These are phyloP conservation scores for Callipepla squamata DNA, from an alignment of 2,113 vertebrate genomes.

Conservation along the genomic window DNA sequence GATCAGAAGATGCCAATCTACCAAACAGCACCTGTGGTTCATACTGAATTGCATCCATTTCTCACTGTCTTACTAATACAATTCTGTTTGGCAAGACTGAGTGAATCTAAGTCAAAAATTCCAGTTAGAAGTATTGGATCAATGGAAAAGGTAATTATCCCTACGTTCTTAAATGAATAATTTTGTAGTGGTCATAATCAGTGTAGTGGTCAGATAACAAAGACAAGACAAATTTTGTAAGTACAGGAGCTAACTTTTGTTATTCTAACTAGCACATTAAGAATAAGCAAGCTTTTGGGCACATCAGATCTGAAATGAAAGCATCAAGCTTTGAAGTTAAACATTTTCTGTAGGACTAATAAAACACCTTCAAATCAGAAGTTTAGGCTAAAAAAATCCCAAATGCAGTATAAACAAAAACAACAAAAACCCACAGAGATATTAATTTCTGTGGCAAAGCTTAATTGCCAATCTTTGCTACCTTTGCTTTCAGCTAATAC, in stretches of 20 bases:
- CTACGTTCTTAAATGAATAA: background rate
- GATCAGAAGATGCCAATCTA: background rate
- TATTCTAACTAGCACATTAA: background rate
- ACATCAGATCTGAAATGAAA: background rate
- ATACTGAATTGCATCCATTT: background rate
- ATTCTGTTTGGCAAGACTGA: background rate
- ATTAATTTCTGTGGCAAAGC: background rate
- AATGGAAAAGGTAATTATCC: background rate
- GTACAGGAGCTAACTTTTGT: background rate
- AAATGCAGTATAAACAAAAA: background rate
- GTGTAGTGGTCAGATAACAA: background rate
- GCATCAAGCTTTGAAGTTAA: background rate
- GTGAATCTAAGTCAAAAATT: background rate
- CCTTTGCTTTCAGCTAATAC: background rate
- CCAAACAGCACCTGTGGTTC: background rate
- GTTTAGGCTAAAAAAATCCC: background rate
- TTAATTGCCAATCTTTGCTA: background rate
- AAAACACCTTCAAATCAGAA: background rate
- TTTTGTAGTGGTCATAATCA: background rate
- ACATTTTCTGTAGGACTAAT: background rate
- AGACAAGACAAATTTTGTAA: background rate
- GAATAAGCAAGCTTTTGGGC: background rate
- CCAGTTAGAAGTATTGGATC: background rate
- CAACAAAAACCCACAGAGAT: background rate
- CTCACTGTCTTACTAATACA: background rate